Base-by-base conservation (phyloP, 2,888 invertebrate genomes). In the Azorinus chamasolen region DNA sequence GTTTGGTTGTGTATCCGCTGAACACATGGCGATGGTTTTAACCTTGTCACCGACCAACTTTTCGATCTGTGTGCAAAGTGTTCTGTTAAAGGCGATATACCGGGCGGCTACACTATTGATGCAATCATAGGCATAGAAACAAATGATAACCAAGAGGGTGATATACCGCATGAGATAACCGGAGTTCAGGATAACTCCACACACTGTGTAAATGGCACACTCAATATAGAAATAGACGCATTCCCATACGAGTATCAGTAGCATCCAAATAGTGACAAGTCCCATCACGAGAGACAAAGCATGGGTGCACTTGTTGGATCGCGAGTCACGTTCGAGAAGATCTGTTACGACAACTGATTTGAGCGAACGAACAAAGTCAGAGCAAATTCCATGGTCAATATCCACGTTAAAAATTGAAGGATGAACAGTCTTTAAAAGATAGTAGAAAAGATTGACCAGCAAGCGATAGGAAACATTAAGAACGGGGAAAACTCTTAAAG, bases 221-320 rank as follows among this genome's bases (percentile, higher is more conserved):
- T 65, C 79, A 16, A 74, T 70, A 20, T 70, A 79, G 46, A 79
- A 79, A 10, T 65, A 20, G 27, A 79, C 48, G n/a, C 79, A 79
- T 27, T 73, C 70, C 14, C 61, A 46, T 16, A 64, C 55, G 2
- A 79, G 41, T n/a, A 75, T 8, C 12, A 75, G 46, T 12, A 68
- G 1, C 18, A 66, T 41, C 57, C 62, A 68, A 24, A 79, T 71
- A 3, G 79, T 64, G 4, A 68, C 43, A 0, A 79, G 32, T 37
- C 63, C 64, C 37, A 68, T 43, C 1, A 54, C 50, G 5, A 79
- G 58, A 20, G 76, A 59, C 2, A 58, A 6, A 0, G 66, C 66
- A 24, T 76, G 59, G 10, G 66, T 62, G 24, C 65, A n/a, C 32
- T 76, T 70, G 25, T 75, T 68, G 10, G 46, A 39, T 6, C 79